Evolutionary conservation across 2,797 vertebrate species (phyloP).

Genomic region (Phataginus tricuspis): DNA sequence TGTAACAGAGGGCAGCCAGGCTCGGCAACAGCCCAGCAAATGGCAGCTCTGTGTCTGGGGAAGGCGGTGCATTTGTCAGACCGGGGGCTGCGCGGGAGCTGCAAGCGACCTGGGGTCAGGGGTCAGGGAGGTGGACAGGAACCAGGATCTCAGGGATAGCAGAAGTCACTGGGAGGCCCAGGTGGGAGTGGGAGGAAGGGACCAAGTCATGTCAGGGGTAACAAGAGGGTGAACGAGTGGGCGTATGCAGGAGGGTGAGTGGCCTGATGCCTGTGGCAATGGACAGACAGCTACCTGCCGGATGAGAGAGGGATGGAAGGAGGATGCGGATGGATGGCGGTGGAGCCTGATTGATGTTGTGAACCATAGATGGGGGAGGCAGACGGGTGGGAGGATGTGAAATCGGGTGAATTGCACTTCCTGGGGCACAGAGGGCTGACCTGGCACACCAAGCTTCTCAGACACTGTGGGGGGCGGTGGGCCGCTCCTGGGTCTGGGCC

Average conservation of each 20-base stretch:
- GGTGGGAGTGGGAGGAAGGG: not conserved
- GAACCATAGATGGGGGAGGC: not conserved
- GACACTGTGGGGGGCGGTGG: accelerated
- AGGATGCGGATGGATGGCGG: not conserved
- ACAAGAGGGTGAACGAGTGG: not conserved
- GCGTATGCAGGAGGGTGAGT: not conserved
- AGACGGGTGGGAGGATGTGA: not conserved
- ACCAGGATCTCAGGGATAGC: not conserved
- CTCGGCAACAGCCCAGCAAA: not conserved
- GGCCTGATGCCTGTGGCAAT: not conserved
- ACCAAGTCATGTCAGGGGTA: not conserved
- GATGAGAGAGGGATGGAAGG: not conserved
- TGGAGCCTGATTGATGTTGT: not conserved
- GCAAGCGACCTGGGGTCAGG: not conserved
- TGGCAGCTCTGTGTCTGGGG: not conserved
- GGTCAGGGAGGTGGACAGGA: not conserved
- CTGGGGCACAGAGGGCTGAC: not conserved
- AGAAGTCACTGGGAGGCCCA: not conserved
- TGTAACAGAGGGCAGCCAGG: not conserved
- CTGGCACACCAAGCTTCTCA: too few species aligned
- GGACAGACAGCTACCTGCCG: too few species aligned
- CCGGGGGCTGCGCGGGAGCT: not conserved
- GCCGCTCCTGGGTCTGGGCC: not conserved
- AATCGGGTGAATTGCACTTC: not conserved
- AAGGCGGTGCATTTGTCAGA: accelerated